phyloP scores from a whole-genome alignment of 2,888 invertebrate species.

The Eustalomyia histrio region DNA sequence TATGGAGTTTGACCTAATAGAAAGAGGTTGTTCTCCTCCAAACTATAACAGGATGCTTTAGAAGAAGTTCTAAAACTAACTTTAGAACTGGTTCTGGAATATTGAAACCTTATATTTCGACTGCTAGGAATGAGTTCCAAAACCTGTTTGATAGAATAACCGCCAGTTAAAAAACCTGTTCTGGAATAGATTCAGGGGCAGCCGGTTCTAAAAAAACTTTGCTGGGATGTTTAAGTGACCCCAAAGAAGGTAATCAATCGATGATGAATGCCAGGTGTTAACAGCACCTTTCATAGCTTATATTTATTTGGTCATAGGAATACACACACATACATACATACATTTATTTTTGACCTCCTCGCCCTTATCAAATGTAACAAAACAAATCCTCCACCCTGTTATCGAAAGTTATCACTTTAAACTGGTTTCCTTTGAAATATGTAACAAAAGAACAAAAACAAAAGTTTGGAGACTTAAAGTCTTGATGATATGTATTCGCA shows the following conservation, averaged over 20 bases:
- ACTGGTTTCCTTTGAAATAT: not conserved
- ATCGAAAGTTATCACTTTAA: not conserved
- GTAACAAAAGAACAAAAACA: no score
- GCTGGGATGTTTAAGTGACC: not conserved
- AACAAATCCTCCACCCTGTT: not conserved
- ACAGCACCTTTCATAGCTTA: not conserved
- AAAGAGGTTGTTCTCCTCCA: no score
- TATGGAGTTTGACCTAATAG: no score
- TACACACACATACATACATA: not conserved
- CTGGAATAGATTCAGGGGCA: no score
- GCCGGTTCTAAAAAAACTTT: no score
- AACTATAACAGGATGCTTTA: no score
- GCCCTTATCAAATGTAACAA: not conserved
- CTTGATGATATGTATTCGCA: not conserved
- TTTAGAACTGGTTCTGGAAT: no score
- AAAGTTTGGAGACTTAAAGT: constrained; percentile 1
- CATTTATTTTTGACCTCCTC: not conserved
- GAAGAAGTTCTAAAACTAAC: no score
- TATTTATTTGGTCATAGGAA: not conserved
- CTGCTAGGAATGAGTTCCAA: no score
- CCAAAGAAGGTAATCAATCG: not conserved
- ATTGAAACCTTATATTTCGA: no score
- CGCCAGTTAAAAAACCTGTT: no score
- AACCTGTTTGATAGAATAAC: no score
- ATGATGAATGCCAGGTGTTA: not conserved